Base-by-base conservation (phyloP, 2,797 vertebrate species). In the Typhlichthys eigenmanni region DNA sequence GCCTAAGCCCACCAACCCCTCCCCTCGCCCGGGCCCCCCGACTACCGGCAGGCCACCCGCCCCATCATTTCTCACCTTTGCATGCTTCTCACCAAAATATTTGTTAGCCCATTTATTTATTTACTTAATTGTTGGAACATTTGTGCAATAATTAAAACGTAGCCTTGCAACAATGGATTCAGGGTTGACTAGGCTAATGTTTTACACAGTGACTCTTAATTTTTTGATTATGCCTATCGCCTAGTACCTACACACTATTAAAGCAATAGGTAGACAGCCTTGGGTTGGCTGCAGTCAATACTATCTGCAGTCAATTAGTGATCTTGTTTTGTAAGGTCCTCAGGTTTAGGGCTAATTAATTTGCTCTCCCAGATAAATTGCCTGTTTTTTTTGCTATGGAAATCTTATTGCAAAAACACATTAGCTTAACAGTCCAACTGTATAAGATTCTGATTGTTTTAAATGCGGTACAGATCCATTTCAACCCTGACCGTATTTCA, bases 361-460 rank as follows among this genome's bases (percentile, higher is more conserved):
- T 66, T 32, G 52, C 24, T 60, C 59, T 64, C 59, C 51, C 52
- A 47, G 69, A 63, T 52, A 84, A 68, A 51, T 9, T 67, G 64
- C 66, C 62, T 59, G 47, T 53, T 64, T 48, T 52, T 60, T 79
- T 80, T 87, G 71, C 81, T 53, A 79, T 68, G 81, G 69, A 79
- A 62, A 68, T 69, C 24, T 13, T 53, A 72, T 64, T 60, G 72
- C 67, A 62, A 67, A 72, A 68, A 68, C 63, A 55, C 6, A 38
- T 38, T 38, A 48, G 53, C 70, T 48, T 55, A n/a, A 45, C 63
- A 64, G 34, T 5, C 19, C 19, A 19, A 19, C 19, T 38, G 34
- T 38, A 38, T 38, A 9, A 38, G 38, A 38, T 38, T 38, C 38
- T 38, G 38, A 38, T 38, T 38, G 38, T 38, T 38, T 38, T 38